Evolutionary conservation across 2,797 vertebrate species (phyloP), one percentile per base, ranked within the genome.

Genomic region (Cyclopterus lumpus): DNA sequence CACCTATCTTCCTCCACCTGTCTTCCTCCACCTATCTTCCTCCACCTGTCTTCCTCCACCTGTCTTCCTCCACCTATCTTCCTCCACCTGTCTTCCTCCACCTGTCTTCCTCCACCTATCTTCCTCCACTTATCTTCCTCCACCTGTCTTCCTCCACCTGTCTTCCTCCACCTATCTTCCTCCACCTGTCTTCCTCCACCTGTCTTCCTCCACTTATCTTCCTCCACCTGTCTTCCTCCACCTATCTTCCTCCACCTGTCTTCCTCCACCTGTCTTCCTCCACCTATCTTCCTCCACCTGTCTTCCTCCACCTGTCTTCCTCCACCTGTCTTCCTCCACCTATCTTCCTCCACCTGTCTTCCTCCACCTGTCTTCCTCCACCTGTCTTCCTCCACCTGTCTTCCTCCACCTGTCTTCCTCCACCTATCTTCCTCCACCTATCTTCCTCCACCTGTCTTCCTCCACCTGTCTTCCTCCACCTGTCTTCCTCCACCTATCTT

Each of bases 211-310:
- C n/a, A n/a, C n/a, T n/a, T n/a, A n/a, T n/a, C n/a, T n/a, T n/a
- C n/a, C n/a, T n/a, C n/a, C 91, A 94, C 92, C 90, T 94, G 93
- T 92, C 89, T 60, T 81, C 76, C 75, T 91, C 83, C 75, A 80
- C 90, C 89, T 86, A 71, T 75, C n/a, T n/a, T n/a, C n/a, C n/a
- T n/a, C n/a, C 91, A 94, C 92, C 90, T 94, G 93, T 92, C 89
- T 60, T 81, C 76, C 75, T 91, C 83, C 75, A 80, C 90, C 89
- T 86, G 71, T 75, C n/a, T n/a, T n/a, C n/a, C n/a, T n/a, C n/a
- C 91, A 94, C 92, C 90, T 94, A 93, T 92, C 89, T 60, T 81
- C 76, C 75, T 91, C 83, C 75, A 80, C 90, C 89, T 86, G 71
- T 75, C n/a, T n/a, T n/a, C n/a, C n/a, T n/a, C n/a, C 91, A 94